Conservation (phyloP, 2,888 invertebrate species). For the Calameuta idolon region DNA sequence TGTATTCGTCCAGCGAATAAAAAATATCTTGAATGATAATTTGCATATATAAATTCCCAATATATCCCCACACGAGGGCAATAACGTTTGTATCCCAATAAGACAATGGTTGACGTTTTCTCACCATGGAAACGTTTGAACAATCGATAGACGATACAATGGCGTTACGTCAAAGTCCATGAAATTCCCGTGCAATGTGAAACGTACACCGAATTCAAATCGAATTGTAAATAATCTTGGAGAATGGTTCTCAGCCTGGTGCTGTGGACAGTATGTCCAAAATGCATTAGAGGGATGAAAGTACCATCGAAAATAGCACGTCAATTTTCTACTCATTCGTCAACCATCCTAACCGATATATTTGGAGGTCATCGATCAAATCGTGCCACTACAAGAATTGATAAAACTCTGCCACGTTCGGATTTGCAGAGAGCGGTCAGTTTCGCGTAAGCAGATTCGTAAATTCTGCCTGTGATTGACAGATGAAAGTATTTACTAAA, state of each 20-base stretch:
- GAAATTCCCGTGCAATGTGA: constrained; percentile 5
- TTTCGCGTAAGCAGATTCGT: constrained; percentile 43
- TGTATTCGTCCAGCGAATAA: not conserved
- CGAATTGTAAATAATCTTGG: not conserved
- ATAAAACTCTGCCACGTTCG: constrained; percentile 31
- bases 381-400: constrained; percentile 20
- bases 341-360: constrained; percentile 41
- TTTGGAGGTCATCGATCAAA: constrained; percentile 25
- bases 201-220: not conserved
- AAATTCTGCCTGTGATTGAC: not conserved
- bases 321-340: constrained; percentile 15
- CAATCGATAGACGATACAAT: constrained; percentile 38
- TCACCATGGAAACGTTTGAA: constrained; percentile 50
- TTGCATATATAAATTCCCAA: not conserved
- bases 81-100: not conserved
- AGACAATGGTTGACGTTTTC: constrained; percentile 2
- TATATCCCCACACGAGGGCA: not conserved
- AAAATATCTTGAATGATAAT: not conserved
- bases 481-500: not conserved
- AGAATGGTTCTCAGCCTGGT: not conserved
- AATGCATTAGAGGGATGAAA: not conserved
- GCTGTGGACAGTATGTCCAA: not conserved
- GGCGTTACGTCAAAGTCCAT: not conserved
- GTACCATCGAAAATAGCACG: not conserved
- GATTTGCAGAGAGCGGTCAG: constrained; percentile 44